Conservation (phyloP, 2,113 vertebrate genomes). For the Pluvianellus socialis region DNA sequence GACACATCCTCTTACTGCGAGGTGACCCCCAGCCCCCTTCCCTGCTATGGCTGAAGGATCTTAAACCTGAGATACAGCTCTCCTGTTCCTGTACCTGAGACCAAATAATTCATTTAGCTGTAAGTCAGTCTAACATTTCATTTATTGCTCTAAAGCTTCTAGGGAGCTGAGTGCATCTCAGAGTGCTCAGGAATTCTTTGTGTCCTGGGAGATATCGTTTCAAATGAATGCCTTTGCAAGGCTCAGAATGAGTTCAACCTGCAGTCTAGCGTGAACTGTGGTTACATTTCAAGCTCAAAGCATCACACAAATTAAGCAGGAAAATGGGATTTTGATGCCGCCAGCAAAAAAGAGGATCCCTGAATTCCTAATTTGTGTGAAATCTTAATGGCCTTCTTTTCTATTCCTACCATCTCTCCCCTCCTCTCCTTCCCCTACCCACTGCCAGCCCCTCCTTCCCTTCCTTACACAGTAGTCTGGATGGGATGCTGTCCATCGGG, state of each 20-base stretch:
- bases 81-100: not conserved
- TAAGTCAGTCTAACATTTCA: slow-evolving; percentile 5
- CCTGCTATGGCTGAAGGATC: not conserved
- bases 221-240: not conserved
- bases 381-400: not conserved
- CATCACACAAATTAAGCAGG: not conserved
- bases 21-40: not conserved
- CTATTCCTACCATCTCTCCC: not conserved
- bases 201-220: not conserved
- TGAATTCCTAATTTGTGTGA: not conserved
- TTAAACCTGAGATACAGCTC: not conserved
- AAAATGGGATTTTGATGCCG: not conserved
- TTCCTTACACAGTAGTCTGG: not conserved
- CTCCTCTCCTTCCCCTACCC: not conserved
- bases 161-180: not conserved
- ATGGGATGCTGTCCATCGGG: not conserved
- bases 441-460: not conserved
- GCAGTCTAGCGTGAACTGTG: not conserved
- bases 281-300: slow-evolving; percentile 18
- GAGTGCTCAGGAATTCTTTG: not conserved
- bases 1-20: not conserved
- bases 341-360: not conserved
- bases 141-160: slow-evolving; percentile 12
- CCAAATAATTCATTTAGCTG: not conserved
- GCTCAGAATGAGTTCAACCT: not conserved